Evolutionary conservation across 2,888 invertebrate species (phyloP).

Genomic region (Aphrophora alni): DNA sequence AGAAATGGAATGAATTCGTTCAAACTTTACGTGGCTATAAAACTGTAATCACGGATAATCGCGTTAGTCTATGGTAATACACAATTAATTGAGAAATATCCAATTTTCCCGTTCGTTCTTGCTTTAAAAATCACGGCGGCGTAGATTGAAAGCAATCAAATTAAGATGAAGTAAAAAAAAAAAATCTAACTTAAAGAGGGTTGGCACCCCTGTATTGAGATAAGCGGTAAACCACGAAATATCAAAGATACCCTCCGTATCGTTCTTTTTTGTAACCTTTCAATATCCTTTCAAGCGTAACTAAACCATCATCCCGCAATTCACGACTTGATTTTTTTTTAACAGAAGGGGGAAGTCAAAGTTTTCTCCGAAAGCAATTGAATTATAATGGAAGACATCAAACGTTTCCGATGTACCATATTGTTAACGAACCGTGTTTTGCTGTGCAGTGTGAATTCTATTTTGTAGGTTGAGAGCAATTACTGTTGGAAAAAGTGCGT

Average conservation of each 20-base stretch:
- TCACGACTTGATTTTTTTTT: conserved; percentile 29
- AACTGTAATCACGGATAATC: not conserved
- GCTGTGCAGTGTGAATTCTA: not conserved
- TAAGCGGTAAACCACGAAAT: conserved; percentile 25
- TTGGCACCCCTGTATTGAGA: conserved; percentile 34
- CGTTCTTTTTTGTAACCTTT: conserved; percentile 33
- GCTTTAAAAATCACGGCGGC: not conserved
- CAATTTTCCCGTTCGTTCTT: conserved; percentile 2
- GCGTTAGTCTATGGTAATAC: not conserved
- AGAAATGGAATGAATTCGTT: not conserved
- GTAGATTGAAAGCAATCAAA: conserved; percentile 32
- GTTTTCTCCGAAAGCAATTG: conserved; percentile 30
- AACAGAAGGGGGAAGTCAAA: conserved; percentile 19
- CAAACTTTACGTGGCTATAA: not conserved
- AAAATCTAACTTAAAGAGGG: conserved; percentile 34
- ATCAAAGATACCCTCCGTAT: conserved; percentile 35
- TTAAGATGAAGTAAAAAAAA: conserved; percentile 32
- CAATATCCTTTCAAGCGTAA: conserved; percentile 34
- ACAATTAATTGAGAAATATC: not conserved
- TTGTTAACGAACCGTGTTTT: no score
- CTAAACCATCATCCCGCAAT: conserved; percentile 32
- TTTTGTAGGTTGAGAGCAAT: not conserved
- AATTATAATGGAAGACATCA: conserved; percentile 27
- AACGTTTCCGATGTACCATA: not conserved
- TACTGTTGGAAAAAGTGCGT: not conserved